These are phyloP conservation scores for Anastatus disparis DNA, from an alignment of 1,140 invertebrate species.

Conservation along the genomic window DNA sequence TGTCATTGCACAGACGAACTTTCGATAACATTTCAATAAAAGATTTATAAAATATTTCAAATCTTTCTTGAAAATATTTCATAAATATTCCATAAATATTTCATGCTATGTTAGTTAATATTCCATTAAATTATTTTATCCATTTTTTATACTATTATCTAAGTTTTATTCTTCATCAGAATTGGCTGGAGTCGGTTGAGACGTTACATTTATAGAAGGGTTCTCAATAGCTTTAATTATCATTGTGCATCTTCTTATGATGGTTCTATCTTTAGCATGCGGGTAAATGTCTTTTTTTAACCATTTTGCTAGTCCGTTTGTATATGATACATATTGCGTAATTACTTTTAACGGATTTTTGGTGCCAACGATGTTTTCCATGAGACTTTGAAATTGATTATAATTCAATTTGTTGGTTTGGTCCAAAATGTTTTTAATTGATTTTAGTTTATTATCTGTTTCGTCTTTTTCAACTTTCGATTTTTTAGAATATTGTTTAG, in stretches of 20 bases:
- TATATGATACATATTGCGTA: not conserved
- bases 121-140: conserved; percentile 37
- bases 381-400: not conserved
- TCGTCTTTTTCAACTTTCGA: not conserved
- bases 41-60: too few species aligned
- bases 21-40: too few species aligned
- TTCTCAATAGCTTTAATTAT: not conserved
- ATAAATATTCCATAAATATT: too few species aligned
- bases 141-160: not conserved
- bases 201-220: too few species aligned
- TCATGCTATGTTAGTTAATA: too few species aligned
- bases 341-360: not conserved
- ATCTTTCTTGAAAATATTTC: too few species aligned
- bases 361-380: not conserved
- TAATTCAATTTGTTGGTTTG: not conserved
- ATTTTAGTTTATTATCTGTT: not conserved
- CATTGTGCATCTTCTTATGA: not conserved
- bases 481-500: not conserved
- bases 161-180: not conserved
- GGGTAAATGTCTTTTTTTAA: conserved; percentile 2
- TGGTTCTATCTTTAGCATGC: not conserved
- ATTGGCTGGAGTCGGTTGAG: not conserved
- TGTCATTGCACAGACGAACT: too few species aligned
- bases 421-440: not conserved
- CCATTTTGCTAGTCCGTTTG: not conserved